Conservation (phyloP, 2,888 invertebrate genomes). For the Troides helena region DNA sequence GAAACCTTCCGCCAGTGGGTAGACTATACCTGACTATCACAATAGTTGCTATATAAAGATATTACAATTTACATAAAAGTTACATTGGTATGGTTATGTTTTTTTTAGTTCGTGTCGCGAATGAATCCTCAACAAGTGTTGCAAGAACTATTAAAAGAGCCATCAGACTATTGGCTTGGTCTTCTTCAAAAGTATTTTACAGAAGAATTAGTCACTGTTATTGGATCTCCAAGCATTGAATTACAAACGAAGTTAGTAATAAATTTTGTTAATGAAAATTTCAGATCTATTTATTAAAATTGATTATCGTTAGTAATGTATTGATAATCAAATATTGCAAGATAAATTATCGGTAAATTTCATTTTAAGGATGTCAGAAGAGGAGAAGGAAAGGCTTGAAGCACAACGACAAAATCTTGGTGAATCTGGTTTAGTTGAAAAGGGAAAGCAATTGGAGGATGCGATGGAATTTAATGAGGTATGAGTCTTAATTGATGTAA, state of each 20-base stretch:
- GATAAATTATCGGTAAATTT: too few species aligned
- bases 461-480: slow-evolving; percentile 90
- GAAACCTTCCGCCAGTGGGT: too few species aligned
- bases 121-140: slow-evolving; percentile 84
- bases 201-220: slow-evolving; percentile 81
- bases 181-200: slow-evolving; percentile 85
- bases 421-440: slow-evolving; percentile 83
- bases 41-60: too few species aligned
- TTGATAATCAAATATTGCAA: too few species aligned
- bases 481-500: slow-evolving; percentile 17
- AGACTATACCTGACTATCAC: too few species aligned
- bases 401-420: slow-evolving; percentile 84
- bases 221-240: slow-evolving; percentile 78
- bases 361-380: slow-evolving; percentile 80
- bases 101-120: slow-evolving; percentile 81
- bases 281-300: too few species aligned
- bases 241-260: slow-evolving; percentile 60
- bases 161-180: slow-evolving; percentile 85
- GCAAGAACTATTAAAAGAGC: slow-evolving; percentile 81
- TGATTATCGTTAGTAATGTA: too few species aligned
- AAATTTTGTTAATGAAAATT: too few species aligned
- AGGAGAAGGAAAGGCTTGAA: slow-evolving; percentile 86
- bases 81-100: slow-evolving; percentile 7
- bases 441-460: slow-evolving; percentile 80
- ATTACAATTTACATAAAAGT: slow-evolving; percentile 7